Percentiles rank a stretch among this genome's conserved stretches.
phyloP scores from a whole-genome alignment of 2,888 invertebrate genomes.

The Tenthredo scrophulariae region DNA sequence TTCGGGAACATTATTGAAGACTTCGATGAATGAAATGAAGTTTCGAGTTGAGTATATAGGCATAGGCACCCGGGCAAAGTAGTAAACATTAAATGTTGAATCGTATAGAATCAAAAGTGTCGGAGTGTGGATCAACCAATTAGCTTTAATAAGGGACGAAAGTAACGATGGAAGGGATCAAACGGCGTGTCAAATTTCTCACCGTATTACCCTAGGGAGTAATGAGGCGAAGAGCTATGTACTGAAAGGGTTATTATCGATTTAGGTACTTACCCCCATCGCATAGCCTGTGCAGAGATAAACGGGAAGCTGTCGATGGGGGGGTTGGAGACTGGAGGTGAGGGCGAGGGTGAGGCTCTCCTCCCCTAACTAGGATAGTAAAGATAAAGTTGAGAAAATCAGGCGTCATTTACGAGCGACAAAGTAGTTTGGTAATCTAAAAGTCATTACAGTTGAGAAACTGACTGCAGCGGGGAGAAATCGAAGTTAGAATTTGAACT shows the following conservation, averaged over 20 bases:
- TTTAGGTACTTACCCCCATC: neutral
- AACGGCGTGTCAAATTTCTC: conserved; percentile 41
- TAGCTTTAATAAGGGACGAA: conserved; percentile 12
- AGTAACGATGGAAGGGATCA: conserved; percentile 16
- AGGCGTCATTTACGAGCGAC: conserved; percentile 47
- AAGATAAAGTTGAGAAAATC: conserved; percentile 44
- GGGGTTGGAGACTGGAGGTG: neutral
- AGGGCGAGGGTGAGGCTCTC: neutral
- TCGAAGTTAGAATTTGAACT: neutral
- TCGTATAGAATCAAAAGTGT: conserved; percentile 1
- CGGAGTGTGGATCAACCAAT: conserved; percentile 16
- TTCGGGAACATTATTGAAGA: too few species aligned
- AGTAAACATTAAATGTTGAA: neutral
- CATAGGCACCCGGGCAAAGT: neutral
- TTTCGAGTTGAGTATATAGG: neutral
- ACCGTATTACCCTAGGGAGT: neutral
- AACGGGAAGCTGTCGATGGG: neutral
- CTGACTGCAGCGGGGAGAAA: neutral
- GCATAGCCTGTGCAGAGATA: neutral
- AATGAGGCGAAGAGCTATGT: conserved; percentile 16
- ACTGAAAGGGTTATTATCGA: conserved; percentile 33
- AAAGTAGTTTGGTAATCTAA: conserved; percentile 39
- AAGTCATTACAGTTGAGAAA: conserved; percentile 30
- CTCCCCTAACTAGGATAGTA: conserved; percentile 24
- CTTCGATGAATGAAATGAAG: neutral